Conservation (phyloP, 2,113 vertebrate genomes). For the cattle (Bos taurus) region ARS-UCD2.0 NC_037342.1:55412501-55413000, state of each 20-base stretch:
- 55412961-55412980: background rate
- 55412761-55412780: background rate
- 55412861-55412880: background rate
- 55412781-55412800: background rate
- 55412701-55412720: background rate
- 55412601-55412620: background rate
- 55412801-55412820: background rate
- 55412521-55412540: background rate
- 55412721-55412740: background rate
- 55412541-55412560: background rate
- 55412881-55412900: background rate
- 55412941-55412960: background rate
- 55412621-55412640: background rate
- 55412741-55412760: background rate
- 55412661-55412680: background rate
- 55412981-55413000: background rate
- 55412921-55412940: background rate
- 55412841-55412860: conserved; percentile 27
- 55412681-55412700: background rate
- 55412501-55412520: background rate
- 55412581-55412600: background rate
- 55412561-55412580: background rate
- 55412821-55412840: conserved; percentile 19
- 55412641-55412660: background rate
- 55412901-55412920: background rate